Conservation (phyloP, 2,888 invertebrate species). For the Pristionchus japonicus region DNA sequence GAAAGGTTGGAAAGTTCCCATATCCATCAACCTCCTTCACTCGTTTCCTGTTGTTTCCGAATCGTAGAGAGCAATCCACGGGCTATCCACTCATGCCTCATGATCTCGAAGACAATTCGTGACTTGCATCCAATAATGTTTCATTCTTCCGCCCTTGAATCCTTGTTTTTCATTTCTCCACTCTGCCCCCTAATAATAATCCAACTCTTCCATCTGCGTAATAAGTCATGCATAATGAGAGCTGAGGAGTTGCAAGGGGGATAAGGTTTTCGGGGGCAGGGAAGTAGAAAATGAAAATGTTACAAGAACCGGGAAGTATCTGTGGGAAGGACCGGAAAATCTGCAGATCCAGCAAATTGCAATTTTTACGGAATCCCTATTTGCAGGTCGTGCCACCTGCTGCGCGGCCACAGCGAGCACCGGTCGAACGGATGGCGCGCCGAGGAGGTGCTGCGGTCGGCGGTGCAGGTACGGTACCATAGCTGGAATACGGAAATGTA, state of each 20-base stretch:
- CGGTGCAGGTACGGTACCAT: conserved; percentile 11
- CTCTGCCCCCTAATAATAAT: neutral
- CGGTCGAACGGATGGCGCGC: conserved; percentile 64
- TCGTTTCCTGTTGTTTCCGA: too few relatives aligned
- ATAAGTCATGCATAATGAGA: conserved; percentile 30
- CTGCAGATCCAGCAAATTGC: neutral
- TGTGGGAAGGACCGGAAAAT: neutral
- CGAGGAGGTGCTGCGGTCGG: conserved; percentile 52
- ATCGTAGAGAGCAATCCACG: too few relatives aligned
- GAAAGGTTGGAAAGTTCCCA: too few relatives aligned
- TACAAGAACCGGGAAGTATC: neutral
- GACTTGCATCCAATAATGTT: conserved; percentile 8
- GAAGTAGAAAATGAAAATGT: neutral
- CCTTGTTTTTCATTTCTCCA: neutral
- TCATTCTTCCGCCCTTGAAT: neutral
- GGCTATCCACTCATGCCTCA: too few relatives aligned
- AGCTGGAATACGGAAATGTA: neutral
- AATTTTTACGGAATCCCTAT: neutral
- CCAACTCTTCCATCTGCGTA: conserved; percentile 15
- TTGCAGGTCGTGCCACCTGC: conserved; percentile 64
- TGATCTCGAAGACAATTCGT: too few relatives aligned
- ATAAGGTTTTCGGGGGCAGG: neutral
- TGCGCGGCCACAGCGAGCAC: conserved; percentile 66
- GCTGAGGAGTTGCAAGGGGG: neutral
- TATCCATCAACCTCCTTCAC: too few relatives aligned